Percentiles rank a stretch among this genome's conserved stretches.
Conservation (phyloP, 2,797 vertebrate genomes). For the Poeciliopsis paucimaculata region DNA sequence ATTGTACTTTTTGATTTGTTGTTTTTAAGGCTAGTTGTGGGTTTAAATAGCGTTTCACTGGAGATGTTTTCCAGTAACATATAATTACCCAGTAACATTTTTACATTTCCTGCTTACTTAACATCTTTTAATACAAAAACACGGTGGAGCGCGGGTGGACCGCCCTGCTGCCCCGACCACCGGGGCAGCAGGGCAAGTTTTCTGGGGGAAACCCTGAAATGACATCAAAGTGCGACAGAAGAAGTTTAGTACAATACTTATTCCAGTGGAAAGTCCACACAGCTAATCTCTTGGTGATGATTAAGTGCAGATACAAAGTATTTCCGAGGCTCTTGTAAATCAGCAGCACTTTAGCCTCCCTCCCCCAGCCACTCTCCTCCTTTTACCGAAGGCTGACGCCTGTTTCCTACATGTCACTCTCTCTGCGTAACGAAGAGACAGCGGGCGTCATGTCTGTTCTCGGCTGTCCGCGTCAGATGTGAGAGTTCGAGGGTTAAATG, state of each 20-base stretch:
- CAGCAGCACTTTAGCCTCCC: slow-evolving; percentile 41
- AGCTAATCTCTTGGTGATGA: slow-evolving; percentile 26
- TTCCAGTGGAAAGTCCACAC: slow-evolving; percentile 12
- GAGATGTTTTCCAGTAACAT: too few species aligned
- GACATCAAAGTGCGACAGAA: neutral
- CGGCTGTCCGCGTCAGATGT: slow-evolving; percentile 59
- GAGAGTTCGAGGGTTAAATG: slow-evolving; percentile 79
- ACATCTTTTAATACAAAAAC: too few species aligned
- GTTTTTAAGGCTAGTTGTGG: too few species aligned
- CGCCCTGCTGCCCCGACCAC: too few species aligned
- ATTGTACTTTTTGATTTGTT: too few species aligned
- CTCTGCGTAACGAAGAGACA: slow-evolving; percentile 70
- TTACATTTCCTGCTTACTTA: too few species aligned
- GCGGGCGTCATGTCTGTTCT: slow-evolving; percentile 66
- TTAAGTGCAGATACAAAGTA: slow-evolving; percentile 42
- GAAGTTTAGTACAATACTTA: too few species aligned
- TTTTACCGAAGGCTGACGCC: slow-evolving; percentile 5
- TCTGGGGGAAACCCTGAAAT: too few species aligned
- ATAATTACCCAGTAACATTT: too few species aligned
- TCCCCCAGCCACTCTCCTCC: slow-evolving; percentile 1
- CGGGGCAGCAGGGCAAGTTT: too few species aligned
- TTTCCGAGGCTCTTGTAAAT: slow-evolving; percentile 29
- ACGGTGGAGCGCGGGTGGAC: too few species aligned
- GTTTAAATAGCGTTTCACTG: too few species aligned
- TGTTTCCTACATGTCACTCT: slow-evolving; percentile 52